phyloP scores from a whole-genome alignment of 2,888 invertebrate species.

The Coelinius sp. region DNA sequence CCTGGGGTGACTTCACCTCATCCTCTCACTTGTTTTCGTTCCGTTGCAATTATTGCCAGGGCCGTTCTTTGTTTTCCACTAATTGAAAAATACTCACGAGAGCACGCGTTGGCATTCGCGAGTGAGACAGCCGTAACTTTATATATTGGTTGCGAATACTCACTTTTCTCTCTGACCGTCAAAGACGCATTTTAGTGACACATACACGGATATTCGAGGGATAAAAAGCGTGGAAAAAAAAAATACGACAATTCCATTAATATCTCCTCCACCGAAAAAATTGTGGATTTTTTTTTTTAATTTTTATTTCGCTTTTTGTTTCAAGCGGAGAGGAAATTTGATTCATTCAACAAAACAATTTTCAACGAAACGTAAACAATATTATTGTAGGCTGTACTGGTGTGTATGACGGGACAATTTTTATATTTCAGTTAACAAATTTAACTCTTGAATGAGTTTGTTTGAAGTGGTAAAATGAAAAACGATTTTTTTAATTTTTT shows the following conservation, averaged over 20 bases:
- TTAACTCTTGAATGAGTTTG: neutral
- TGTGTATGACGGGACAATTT: constrained; percentile 25
- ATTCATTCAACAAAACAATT: constrained; percentile 32
- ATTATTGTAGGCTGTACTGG: constrained; percentile 12
- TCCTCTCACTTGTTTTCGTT: constrained; percentile 55
- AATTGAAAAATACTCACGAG: constrained; percentile 60
- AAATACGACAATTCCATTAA: constrained; percentile 5
- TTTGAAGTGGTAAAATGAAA: neutral
- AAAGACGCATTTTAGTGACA: constrained; percentile 41
- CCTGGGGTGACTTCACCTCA: neutral
- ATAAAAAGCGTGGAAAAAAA: neutral
- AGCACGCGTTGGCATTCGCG: constrained; percentile 40
- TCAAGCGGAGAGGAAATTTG: neutral
- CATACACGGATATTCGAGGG: constrained; percentile 21
- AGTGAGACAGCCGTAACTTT: constrained; percentile 31
- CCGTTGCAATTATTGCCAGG: constrained; percentile 60
- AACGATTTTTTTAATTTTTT: neutral
- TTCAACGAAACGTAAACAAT: constrained; percentile 20
- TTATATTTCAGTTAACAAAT: constrained; percentile 24
- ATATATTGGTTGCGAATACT: constrained; percentile 39
- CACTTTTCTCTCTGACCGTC: constrained; percentile 40
- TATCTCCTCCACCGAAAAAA: constrained; percentile 5
- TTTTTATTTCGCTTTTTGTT: neutral
- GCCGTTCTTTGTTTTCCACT: constrained; percentile 58
- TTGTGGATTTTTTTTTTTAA: constrained; percentile 20